Evolutionary conservation across 2,888 invertebrate species (phyloP).

Genomic region (Papilio demoleus): DNA sequence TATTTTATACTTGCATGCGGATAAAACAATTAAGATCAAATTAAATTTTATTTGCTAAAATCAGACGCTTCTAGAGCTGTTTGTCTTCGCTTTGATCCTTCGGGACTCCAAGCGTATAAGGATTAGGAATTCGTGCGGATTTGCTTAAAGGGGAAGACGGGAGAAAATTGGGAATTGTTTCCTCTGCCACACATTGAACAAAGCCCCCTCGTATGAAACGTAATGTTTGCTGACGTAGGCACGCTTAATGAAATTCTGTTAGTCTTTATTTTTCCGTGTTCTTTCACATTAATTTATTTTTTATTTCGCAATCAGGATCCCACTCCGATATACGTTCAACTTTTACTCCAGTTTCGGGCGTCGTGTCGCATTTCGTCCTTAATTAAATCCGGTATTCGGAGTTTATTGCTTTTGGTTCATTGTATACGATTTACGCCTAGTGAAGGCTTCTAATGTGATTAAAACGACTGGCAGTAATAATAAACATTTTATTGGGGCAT

Average conservation of each 20-base stretch:
- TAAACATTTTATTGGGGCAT: constrained; percentile 68
- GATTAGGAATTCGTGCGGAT: constrained; percentile 76
- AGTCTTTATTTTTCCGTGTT: constrained; percentile 51
- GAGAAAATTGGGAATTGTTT: constrained; percentile 76
- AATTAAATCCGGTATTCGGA: constrained; percentile 59
- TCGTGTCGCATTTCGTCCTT: constrained; percentile 56
- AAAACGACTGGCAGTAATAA: constrained; percentile 60
- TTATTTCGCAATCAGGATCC: constrained; percentile 40
- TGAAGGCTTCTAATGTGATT: constrained; percentile 60
- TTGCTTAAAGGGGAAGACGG: constrained; percentile 72
- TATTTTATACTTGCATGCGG: not conserved
- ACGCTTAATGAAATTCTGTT: constrained; percentile 59
- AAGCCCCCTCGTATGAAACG: constrained; percentile 59
- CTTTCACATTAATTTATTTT: constrained; percentile 42
- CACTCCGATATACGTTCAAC: constrained; percentile 40
- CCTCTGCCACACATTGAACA: constrained; percentile 66
- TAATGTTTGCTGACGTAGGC: constrained; percentile 56
- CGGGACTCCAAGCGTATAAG: constrained; percentile 68
- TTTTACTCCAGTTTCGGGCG: constrained; percentile 48
- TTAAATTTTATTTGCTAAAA: not conserved
- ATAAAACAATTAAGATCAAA: not conserved
- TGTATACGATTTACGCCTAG: constrained; percentile 49
- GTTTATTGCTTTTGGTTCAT: constrained; percentile 56
- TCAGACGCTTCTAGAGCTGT: constrained; percentile 48
- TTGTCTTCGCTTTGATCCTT: constrained; percentile 61